These are phyloP conservation scores for Antheraea pernyi DNA, from an alignment of 1,140 invertebrate species.

Conservation along the genomic window DNA sequence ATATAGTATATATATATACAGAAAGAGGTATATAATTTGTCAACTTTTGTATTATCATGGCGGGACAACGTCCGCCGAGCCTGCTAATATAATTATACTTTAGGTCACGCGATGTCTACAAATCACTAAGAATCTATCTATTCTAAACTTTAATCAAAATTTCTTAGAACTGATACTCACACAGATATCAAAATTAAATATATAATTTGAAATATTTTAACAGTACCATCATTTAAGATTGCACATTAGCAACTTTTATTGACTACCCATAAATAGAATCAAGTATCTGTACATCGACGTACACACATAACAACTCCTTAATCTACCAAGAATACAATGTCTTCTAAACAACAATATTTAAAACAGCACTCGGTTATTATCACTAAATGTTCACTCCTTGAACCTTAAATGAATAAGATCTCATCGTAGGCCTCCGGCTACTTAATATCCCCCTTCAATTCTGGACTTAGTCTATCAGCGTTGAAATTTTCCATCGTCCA, in stretches of 20 bases:
- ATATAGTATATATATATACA: too few relatives aligned
- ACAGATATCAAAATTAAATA: not conserved
- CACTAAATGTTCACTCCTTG: conserved; percentile 20
- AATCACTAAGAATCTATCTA: too few relatives aligned
- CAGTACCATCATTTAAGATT: not conserved
- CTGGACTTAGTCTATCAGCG: conserved; percentile 82
- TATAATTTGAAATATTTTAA: not conserved
- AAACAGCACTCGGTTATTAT: conserved; percentile 41
- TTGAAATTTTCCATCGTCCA: conserved; percentile 95
- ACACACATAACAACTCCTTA: conserved; percentile 3
- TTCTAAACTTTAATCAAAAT: too few relatives aligned
- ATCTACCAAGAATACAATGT: conserved; percentile 48
- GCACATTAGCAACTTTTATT: not conserved
- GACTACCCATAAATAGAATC: not conserved
- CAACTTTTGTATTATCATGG: too few relatives aligned
- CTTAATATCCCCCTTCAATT: conserved; percentile 46
- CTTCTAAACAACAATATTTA: conserved; percentile 54
- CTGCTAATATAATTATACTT: too few relatives aligned
- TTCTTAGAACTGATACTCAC: not conserved
- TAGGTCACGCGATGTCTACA: too few relatives aligned
- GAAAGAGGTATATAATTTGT: too few relatives aligned
- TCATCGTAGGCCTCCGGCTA: conserved; percentile 70
- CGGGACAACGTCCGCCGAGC: too few relatives aligned
- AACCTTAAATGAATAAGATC: conserved; percentile 66
- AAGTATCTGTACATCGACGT: not conserved